phyloP scores from a whole-genome alignment of 2,113 vertebrate genomes.

The Nothoprocta perdicaria region DNA sequence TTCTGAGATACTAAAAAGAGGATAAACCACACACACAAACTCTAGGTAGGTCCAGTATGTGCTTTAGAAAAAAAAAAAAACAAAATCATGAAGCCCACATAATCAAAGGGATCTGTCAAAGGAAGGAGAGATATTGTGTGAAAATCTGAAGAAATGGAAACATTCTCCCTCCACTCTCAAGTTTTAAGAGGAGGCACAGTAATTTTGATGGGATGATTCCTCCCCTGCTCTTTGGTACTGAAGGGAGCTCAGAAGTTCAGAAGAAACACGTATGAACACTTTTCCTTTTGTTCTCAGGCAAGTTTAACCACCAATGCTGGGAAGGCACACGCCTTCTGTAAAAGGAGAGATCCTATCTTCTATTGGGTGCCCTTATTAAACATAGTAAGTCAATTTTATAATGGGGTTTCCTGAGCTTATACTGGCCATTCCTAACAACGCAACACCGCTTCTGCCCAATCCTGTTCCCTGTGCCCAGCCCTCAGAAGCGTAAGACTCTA shows the following conservation, averaged over 20 bases:
- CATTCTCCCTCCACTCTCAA: not conserved
- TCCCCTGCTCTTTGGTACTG: not conserved
- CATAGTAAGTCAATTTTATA: not conserved
- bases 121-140: not conserved
- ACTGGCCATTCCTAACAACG: not conserved
- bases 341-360: no score
- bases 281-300: not conserved
- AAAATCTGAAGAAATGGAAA: not conserved
- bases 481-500: not conserved
- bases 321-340: not conserved
- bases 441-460: not conserved
- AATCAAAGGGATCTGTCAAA: not conserved
- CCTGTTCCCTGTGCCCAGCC: not conserved
- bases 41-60: not conserved
- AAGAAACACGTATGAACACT: fast-evolving
- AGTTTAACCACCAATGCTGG: not conserved
- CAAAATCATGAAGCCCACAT: not conserved
- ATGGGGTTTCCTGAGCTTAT: not conserved
- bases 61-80: not conserved
- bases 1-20: not conserved
- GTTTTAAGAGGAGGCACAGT: not conserved
- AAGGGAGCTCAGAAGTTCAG: not conserved
- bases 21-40: not conserved
- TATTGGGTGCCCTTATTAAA: not conserved
- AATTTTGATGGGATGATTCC: not conserved